These are phyloP conservation scores for Anoplopoma fimbria DNA, from an alignment of 2,113 vertebrate genomes.

Conservation along the genomic window DNA sequence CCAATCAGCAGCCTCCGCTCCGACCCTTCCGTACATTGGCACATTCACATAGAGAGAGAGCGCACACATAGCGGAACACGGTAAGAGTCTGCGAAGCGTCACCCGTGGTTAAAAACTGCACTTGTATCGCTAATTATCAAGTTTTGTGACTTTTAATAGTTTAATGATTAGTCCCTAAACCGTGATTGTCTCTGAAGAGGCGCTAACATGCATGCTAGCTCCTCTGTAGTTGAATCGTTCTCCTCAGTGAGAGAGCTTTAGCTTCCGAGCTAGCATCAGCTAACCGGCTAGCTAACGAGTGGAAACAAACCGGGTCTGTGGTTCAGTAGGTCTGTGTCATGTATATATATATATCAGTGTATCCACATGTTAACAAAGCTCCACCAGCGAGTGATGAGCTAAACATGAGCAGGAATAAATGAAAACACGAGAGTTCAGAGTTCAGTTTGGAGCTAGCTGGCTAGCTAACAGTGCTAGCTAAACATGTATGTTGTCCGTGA, in stretches of 20 bases:
- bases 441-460: slow-evolving; percentile 47
- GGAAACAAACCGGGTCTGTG: slow-evolving; percentile 17
- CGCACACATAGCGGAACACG: slow-evolving; percentile 69
- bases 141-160: background rate
- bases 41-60: slow-evolving; percentile 49
- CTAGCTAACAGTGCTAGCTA: slow-evolving; percentile 46
- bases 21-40: slow-evolving; percentile 48
- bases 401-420: background rate
- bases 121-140: background rate
- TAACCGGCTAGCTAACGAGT: slow-evolving; percentile 54
- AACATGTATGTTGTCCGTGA: background rate
- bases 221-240: background rate
- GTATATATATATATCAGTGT: background rate
- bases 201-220: background rate
- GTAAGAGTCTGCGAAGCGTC: slow-evolving; percentile 55
- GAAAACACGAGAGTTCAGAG: slow-evolving; percentile 23
- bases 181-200: fast-evolving
- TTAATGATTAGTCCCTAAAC: background rate
- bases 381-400: fast-evolving
- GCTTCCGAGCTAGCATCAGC: slow-evolving; percentile 57
- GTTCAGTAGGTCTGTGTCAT: background rate
- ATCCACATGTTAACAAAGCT: background rate
- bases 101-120: background rate
- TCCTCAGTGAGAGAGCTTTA: slow-evolving; percentile 46
- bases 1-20: slow-evolving; percentile 64